Evolutionary conservation across 2,113 vertebrate genomes (phyloP).

Genomic region (Desmodus rotundus): DNA sequence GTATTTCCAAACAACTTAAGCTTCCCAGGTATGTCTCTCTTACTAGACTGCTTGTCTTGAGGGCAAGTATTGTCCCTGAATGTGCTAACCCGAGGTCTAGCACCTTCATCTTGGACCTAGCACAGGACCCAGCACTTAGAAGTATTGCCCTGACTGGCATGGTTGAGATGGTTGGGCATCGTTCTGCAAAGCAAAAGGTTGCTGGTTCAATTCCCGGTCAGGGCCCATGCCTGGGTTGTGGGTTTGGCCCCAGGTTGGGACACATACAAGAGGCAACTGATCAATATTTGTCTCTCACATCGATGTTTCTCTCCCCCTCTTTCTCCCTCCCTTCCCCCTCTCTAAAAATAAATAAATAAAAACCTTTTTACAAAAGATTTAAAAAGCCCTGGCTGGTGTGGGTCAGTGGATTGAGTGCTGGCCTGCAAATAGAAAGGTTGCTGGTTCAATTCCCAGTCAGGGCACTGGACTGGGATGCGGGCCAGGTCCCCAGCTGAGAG

Average conservation of each 20-base stretch:
- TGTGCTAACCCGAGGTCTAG: too few species aligned
- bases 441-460: too few species aligned
- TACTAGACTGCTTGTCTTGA: neutral
- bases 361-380: too few species aligned
- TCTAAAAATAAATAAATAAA: too few species aligned
- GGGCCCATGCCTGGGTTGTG: neutral
- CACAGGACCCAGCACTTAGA: neutral
- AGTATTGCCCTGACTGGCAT: neutral
- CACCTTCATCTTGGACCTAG: neutral
- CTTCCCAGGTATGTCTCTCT: neutral
- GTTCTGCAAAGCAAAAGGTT: neutral
- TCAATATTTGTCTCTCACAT: neutral
- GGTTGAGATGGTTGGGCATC: neutral
- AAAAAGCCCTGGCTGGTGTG: neutral
- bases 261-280: neutral
- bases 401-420: too few species aligned
- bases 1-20: neutral
- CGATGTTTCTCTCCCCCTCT: too few species aligned
- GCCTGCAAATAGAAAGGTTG: too few species aligned
- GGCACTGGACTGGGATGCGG: too few species aligned
- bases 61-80: neutral
- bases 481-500: too few species aligned
- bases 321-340: too few species aligned
- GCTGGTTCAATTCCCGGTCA: neutral
- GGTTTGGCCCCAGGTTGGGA: neutral